Percentiles rank a stretch among this genome's conserved stretches.
phyloP scores from a whole-genome alignment of 2,797 vertebrate genomes.

The Malurus splendens region DNA sequence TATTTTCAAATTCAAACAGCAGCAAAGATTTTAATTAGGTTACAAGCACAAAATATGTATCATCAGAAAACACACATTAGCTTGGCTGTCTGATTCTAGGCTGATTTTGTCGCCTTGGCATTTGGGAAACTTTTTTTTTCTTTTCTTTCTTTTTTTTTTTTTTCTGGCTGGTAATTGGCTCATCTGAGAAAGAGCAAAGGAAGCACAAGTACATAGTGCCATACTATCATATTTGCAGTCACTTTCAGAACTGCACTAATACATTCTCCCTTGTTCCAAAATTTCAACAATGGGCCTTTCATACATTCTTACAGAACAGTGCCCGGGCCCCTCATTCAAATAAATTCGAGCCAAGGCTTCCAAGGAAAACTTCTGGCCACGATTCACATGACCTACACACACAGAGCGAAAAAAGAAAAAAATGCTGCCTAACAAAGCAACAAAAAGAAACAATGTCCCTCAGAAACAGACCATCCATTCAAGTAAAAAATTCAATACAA shows the following conservation, averaged over 20 bases:
- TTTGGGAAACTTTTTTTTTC: background rate
- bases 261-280: background rate
- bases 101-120: background rate
- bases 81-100: background rate
- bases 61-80: background rate
- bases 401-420: background rate
- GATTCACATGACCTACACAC: constrained; percentile 14
- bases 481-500: constrained; percentile 16
- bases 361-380: background rate
- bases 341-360: background rate
- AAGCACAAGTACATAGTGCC: background rate
- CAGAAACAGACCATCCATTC: constrained; percentile 5
- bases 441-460: constrained; percentile 17
- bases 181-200: background rate
- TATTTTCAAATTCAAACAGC: background rate
- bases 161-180: background rate
- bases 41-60: background rate
- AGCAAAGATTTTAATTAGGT: background rate
- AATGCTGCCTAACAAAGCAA: background rate
- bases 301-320: background rate
- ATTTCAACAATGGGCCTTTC: constrained; percentile 1
- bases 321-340: background rate
- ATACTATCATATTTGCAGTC: background rate
- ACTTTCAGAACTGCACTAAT: background rate
- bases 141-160: background rate